These are phyloP conservation scores for Oscheius sp. DNA, from an alignment of 2,888 invertebrate genomes.

Conservation along the genomic window DNA sequence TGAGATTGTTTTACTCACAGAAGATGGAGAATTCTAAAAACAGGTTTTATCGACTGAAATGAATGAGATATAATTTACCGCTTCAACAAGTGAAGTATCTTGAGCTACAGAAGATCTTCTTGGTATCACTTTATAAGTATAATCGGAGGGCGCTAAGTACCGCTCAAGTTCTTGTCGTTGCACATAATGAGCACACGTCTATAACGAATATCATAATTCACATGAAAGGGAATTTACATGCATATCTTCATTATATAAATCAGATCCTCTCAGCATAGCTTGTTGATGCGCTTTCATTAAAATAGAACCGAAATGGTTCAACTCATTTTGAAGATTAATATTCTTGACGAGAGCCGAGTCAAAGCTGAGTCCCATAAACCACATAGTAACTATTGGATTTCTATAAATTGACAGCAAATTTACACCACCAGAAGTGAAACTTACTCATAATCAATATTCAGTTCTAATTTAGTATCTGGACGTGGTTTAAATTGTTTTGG, in stretches of 20 bases:
- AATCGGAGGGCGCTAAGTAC: background rate
- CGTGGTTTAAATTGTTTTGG: slow-evolving; percentile 85
- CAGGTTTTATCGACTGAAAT: no score
- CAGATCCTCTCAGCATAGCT: background rate
- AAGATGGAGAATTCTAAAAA: no score
- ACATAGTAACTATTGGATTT: slow-evolving; percentile 84
- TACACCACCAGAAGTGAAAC: no score
- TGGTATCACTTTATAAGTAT: no score
- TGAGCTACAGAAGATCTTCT: no score
- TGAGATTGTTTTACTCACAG: no score
- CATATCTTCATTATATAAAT: slow-evolving; percentile 26
- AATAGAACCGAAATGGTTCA: slow-evolving; percentile 74
- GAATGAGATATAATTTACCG: no score
- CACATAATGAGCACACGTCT: slow-evolving; percentile 9
- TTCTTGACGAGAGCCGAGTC: slow-evolving; percentile 84
- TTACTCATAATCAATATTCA: slow-evolving; percentile 50
- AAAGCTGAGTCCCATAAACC: slow-evolving; percentile 97
- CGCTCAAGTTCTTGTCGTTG: background rate
- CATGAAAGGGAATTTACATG: no score
- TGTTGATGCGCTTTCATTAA: slow-evolving; percentile 16
- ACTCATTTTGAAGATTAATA: slow-evolving; percentile 91
- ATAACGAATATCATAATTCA: no score
- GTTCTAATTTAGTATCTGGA: slow-evolving; percentile 42
- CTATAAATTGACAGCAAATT: no score
- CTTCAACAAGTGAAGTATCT: no score